Evolutionary conservation across 2,113 vertebrate species (phyloP).

Genomic region (Syngnathus floridae): DNA sequence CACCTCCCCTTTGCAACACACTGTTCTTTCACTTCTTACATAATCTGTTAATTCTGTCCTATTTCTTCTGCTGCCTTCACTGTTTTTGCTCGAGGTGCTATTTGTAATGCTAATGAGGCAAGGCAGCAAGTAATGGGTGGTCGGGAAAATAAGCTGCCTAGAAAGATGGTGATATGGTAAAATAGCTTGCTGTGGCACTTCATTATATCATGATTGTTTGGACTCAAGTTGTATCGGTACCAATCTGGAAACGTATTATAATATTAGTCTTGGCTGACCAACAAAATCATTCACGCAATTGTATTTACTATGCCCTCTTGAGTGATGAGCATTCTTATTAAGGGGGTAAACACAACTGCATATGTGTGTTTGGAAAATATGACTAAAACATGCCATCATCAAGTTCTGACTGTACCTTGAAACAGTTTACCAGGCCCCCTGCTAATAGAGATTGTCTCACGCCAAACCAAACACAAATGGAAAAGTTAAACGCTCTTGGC

Average conservation of each 20-base stretch:
- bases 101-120: constrained; percentile 68
- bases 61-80: constrained; percentile 50
- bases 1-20: constrained; percentile 45
- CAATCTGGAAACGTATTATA: not conserved
- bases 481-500: not conserved
- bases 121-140: constrained; percentile 51
- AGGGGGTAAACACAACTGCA: not conserved
- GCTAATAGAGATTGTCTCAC: not conserved
- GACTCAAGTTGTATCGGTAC: constrained; percentile 9
- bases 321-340: not conserved
- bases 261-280: constrained; percentile 3
- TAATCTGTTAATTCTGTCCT: constrained; percentile 62
- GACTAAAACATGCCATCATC: not conserved
- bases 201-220: constrained; percentile 12
- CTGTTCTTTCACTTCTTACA: constrained; percentile 51
- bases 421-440: not conserved
- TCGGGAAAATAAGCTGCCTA: constrained; percentile 41
- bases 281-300: not conserved
- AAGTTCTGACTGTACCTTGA: not conserved
- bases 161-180: constrained; percentile 53
- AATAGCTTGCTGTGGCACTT: constrained; percentile 17
- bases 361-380: not conserved
- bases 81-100: constrained; percentile 54
- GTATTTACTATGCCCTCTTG: not conserved
- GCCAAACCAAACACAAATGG: not conserved